A percentile compares a stretch with the other conserved stretches of the same genome.
phyloP scores from a whole-genome alignment of 2,113 vertebrate genomes.

The Notarius quadriscutis region DNA sequence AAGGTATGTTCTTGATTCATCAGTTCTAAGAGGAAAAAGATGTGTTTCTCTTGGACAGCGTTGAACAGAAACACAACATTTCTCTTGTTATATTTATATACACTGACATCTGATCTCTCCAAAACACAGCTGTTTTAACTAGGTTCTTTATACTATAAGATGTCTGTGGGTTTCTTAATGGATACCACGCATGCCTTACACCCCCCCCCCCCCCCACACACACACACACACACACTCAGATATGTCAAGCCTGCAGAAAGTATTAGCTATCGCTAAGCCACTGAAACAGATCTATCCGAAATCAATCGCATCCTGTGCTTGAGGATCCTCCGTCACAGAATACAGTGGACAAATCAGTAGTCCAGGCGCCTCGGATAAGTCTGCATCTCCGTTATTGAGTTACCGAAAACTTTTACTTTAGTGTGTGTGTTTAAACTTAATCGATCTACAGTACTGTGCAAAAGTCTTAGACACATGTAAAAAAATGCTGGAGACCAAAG shows the following conservation, averaged over 20 bases:
- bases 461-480: no score
- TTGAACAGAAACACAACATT: neutral
- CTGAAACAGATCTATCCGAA: neutral
- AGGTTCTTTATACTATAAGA: neutral
- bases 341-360: neutral
- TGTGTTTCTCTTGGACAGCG: neutral
- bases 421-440: neutral
- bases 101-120: neutral
- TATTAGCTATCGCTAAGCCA: slow-evolving; percentile 11
- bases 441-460: no score
- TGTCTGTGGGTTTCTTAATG: neutral
- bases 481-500: no score
- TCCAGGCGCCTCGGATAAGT: neutral
- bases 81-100: neutral
- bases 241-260: neutral
- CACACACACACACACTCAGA: no score
- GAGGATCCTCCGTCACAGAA: neutral
- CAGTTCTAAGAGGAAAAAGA: neutral
- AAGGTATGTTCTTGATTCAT: neutral
- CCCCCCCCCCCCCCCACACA: neutral
- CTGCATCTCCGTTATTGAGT: neutral
- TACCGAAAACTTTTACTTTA: neutral
- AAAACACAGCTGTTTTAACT: neutral
- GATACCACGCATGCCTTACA: neutral
- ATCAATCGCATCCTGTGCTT: slow-evolving; percentile 4